phyloP scores from a whole-genome alignment of 2,113 vertebrate species.

The Sarotherodon lohbergeri region DNA sequence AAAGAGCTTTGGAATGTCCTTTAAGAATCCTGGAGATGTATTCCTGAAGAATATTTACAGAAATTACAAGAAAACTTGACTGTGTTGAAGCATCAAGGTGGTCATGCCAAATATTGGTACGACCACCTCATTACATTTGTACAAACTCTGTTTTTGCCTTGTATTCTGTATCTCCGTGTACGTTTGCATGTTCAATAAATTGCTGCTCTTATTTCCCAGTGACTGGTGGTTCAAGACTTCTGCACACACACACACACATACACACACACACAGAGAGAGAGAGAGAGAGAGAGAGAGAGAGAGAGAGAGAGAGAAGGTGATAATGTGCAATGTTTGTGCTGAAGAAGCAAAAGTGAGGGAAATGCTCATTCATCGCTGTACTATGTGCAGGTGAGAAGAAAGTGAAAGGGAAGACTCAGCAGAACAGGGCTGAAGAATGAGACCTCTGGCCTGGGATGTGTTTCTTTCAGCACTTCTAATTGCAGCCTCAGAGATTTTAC shows the following conservation, averaged over 20 bases:
- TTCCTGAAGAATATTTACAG: neutral
- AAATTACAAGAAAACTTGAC: neutral
- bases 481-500: conserved; percentile 46
- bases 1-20: neutral
- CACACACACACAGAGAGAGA: neutral
- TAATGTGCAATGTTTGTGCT: neutral
- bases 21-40: neutral
- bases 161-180: neutral
- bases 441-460: neutral
- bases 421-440: conserved; percentile 20
- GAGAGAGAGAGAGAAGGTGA: neutral
- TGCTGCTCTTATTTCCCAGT: neutral
- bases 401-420: conserved; percentile 38
- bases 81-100: neutral
- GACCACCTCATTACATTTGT: neutral
- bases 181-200: neutral
- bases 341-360: neutral
- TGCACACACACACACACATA: neutral
- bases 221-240: neutral
- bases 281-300: no score
- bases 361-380: neutral
- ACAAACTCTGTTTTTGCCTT: neutral
- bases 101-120: neutral
- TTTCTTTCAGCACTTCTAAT: conserved; percentile 37
- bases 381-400: conserved; percentile 10